Percentiles rank a stretch among this genome's conserved stretches.
phyloP scores from a whole-genome alignment of 2,113 vertebrate genomes.

The Microcebus tavaratra region DNA sequence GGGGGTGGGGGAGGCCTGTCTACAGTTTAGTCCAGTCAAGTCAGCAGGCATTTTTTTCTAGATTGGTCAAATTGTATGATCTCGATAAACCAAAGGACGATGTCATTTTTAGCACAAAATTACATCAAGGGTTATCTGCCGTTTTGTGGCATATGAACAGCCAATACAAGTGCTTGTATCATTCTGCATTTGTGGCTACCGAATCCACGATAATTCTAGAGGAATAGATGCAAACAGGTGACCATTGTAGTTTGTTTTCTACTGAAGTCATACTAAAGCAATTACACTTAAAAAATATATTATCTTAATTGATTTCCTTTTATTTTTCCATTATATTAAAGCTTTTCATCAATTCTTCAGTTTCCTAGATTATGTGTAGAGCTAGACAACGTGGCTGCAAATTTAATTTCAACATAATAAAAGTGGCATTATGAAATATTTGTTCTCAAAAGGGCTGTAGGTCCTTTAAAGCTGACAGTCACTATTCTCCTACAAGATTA shows the following conservation, averaged over 20 bases:
- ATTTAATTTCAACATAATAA: not conserved
- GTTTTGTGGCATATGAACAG: not conserved
- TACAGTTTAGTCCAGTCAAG: not conserved
- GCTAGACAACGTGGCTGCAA: not conserved
- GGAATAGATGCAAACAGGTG: not conserved
- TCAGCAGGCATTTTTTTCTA: not conserved
- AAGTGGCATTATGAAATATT: not conserved
- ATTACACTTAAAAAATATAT: not conserved
- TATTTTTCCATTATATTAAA: not conserved
- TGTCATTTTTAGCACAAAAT: not conserved
- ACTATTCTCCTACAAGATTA: not conserved
- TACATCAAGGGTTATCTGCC: not conserved
- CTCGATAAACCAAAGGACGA: not conserved
- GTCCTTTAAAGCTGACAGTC: not conserved
- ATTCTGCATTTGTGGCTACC: not conserved
- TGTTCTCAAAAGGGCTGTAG: not conserved
- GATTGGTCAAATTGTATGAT: not conserved
- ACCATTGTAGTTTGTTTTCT: not conserved
- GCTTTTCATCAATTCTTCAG: not conserved
- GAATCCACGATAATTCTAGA: not conserved
- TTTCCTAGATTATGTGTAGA: not conserved
- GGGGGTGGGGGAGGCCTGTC: not conserved
- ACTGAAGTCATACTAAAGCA: not conserved
- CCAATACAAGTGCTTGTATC: accelerated
- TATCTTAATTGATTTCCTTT: not conserved